phyloP scores from a whole-genome alignment of 1,140 invertebrate genomes.

The Drosophila tani region DNA sequence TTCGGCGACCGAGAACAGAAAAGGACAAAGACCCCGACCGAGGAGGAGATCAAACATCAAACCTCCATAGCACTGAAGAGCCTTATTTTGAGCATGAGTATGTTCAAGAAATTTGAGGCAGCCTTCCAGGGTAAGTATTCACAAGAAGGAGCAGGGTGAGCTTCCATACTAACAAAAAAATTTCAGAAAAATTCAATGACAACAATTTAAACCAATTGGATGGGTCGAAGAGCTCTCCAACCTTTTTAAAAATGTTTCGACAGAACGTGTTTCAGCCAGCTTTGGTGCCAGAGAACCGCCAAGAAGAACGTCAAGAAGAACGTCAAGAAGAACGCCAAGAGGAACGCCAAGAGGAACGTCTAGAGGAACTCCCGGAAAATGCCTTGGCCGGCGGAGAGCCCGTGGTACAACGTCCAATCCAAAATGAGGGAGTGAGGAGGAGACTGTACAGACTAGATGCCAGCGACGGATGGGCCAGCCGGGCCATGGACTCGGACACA shows the following conservation, averaged over 20 bases:
- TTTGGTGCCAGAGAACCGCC: too few relatives aligned
- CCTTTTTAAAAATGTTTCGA: constrained; percentile 1
- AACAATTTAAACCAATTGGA: background rate
- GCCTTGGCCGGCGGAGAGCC: constrained; percentile 12
- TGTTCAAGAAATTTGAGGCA: background rate
- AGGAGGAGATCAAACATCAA: constrained; percentile 12
- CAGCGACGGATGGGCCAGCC: constrained; percentile 10
- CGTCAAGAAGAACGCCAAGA: too few relatives aligned
- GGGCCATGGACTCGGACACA: constrained; percentile 5
- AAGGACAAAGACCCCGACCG: background rate
- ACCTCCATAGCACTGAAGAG: constrained; percentile 3
- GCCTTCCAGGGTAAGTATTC: background rate
- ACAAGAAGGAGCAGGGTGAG: fast-evolving
- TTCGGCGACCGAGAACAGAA: constrained; percentile 9
- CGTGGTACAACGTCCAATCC: too few relatives aligned
- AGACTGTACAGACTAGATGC: constrained; percentile 3
- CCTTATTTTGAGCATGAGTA: background rate
- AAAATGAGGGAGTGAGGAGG: background rate
- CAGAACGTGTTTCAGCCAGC: constrained; percentile 4
- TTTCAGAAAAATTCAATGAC: background rate
- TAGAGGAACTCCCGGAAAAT: background rate
- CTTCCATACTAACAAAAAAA: background rate
- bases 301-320: too few relatives aligned
- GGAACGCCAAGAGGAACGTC: too few relatives aligned
- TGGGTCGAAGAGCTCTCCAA: background rate